Conservation (phyloP, 2,888 invertebrate species). For the Agapostemon virescens region DNA sequence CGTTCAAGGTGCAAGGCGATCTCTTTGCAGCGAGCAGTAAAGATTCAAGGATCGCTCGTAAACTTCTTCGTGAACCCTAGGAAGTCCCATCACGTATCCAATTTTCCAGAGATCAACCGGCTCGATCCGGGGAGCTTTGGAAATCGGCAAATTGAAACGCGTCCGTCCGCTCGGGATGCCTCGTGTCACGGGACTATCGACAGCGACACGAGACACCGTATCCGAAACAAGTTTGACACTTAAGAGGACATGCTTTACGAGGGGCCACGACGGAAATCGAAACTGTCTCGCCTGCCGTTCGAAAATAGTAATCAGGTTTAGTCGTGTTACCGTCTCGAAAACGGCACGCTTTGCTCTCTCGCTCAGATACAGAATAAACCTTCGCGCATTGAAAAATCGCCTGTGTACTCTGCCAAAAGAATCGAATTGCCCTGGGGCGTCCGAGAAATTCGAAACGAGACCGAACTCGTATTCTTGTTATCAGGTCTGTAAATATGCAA, state of each 20-base stretch:
- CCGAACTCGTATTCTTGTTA: not conserved
- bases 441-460: not conserved
- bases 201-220: slow-evolving; percentile 11
- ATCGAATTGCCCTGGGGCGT: not conserved
- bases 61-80: slow-evolving; percentile 70
- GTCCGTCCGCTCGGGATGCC: slow-evolving; percentile 49
- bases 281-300: slow-evolving; percentile 1
- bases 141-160: slow-evolving; percentile 73
- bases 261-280: slow-evolving; percentile 18
- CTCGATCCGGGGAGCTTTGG: slow-evolving; percentile 74
- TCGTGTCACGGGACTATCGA: slow-evolving; percentile 42
- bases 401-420: not conserved
- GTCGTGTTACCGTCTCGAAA: slow-evolving; percentile 18
- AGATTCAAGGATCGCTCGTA: slow-evolving; percentile 70
- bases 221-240: slow-evolving; percentile 41
- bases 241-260: slow-evolving; percentile 33
- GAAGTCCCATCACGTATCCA: slow-evolving; percentile 79
- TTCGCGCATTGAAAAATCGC: not conserved
- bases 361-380: not conserved
- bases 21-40: slow-evolving; percentile 55
- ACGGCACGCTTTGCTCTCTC: not conserved
- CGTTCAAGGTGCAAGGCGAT: slow-evolving; percentile 37
- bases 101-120: slow-evolving; percentile 78
- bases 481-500: no score
- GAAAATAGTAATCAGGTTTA: slow-evolving; percentile 23